Evolutionary conservation across 2,888 invertebrate species (phyloP).

Genomic region (Leptopilina syphax): DNA sequence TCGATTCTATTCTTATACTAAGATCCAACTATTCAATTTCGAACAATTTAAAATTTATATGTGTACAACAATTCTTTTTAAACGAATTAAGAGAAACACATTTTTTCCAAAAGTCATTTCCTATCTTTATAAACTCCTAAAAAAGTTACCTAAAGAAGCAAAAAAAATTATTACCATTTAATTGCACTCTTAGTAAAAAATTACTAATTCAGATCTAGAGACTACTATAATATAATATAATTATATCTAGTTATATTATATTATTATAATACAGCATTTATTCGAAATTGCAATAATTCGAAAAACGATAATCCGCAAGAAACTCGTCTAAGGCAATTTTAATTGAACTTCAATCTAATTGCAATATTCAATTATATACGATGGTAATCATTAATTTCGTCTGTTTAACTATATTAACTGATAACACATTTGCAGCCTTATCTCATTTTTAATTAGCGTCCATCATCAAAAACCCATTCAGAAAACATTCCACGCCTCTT

Average conservation of each 20-base stretch:
- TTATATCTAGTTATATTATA: no score
- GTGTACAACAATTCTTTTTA: background rate
- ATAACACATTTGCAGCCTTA: slow-evolving; percentile 28
- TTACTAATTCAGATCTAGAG: no score
- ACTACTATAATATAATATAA: no score
- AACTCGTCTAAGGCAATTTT: slow-evolving; percentile 57
- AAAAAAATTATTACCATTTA: no score
- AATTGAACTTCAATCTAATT: slow-evolving; percentile 72
- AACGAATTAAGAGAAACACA: background rate
- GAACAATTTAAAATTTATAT: background rate
- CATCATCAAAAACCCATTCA: background rate
- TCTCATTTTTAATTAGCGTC: slow-evolving; percentile 47
- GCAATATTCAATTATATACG: slow-evolving; percentile 65
- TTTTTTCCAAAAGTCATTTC: background rate
- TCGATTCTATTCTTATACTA: slow-evolving; percentile 15
- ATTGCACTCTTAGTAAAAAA: no score
- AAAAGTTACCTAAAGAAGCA: no score
- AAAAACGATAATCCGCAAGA: slow-evolving; percentile 2
- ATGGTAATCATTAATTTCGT: slow-evolving; percentile 72
- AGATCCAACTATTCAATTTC: slow-evolving; percentile 2
- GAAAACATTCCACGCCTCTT: background rate
- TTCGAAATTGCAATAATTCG: background rate
- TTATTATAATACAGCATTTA: no score
- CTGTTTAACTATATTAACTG: slow-evolving; percentile 54
- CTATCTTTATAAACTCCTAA: no score